Evolutionary conservation across 2,797 vertebrate genomes (phyloP), one percentile per base, ranked within the genome.

Genomic region (Anguilla pacifica): DNA sequence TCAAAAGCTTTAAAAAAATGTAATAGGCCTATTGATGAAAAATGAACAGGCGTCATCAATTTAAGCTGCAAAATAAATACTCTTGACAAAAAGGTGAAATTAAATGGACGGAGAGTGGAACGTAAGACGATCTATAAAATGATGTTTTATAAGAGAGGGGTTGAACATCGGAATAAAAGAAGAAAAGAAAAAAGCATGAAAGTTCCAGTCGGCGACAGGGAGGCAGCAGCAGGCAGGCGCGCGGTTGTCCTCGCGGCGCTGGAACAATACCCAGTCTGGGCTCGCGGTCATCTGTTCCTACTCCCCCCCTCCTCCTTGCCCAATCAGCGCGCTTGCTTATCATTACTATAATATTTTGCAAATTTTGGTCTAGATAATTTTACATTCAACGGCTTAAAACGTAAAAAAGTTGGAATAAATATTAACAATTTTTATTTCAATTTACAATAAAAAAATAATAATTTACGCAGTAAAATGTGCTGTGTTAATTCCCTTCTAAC

Each of bases 171-270:
- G 83, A 84, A 87, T 87, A 87, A 85, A 85, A 87, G 82, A 31
- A 77, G 57, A 57, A 85, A 67, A 79, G 83, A 51, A 46, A 70
- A 85, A 70, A 88, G 70, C 87, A 85, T 70, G 53, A 61, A 85
- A 88, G 84, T 85, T 79, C 70, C 70, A 81, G 64, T 79, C 83
- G 70, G 25, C 93, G 92, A 93, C 91, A 94, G 94, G 93, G 94
- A 94, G 93, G 94, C 94, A 95, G 95, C 96, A 96, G 96, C 95
- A 96, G 96, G 96, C 96, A 96, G 88, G 96, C 96, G 96, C 88
- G 90, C 89, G 86, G 90, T 91, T 94, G 93, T 89, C 90, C 92
- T 91, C 90, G 90, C 93, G 94, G 92, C 93, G 91, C 92, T 92
- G 89, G 92, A 96, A 96, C 95, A 96, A 96, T 96, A 94, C 88